Evolutionary conservation across 2,888 invertebrate species (phyloP).

Genomic region (Epirrhoe alternata): DNA sequence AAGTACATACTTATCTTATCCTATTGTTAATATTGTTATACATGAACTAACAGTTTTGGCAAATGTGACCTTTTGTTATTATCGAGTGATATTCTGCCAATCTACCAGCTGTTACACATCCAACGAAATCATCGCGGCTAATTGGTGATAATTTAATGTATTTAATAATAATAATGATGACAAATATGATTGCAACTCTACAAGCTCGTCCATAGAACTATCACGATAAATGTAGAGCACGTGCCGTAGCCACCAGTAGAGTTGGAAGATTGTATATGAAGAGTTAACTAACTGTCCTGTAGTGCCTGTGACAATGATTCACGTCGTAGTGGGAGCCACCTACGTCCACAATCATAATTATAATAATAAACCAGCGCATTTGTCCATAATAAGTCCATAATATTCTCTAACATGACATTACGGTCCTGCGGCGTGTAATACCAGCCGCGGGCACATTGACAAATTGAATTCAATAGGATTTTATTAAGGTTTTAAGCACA

Average conservation of each 20-base stretch:
- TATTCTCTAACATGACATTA: constrained; percentile 41
- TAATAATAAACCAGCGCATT: constrained; percentile 54
- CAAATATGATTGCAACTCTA: too few species aligned
- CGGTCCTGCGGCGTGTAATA: constrained; percentile 41
- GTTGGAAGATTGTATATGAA: neutral
- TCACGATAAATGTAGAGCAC: too few species aligned
- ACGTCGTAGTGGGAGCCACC: constrained; percentile 30
- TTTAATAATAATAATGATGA: too few species aligned
- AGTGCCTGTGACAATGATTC: constrained; percentile 26
- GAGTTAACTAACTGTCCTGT: neutral
- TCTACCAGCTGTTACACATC: too few species aligned
- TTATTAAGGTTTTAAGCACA: constrained; percentile 8
- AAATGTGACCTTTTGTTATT: too few species aligned
- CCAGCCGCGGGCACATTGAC: constrained; percentile 45
- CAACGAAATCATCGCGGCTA: too few species aligned
- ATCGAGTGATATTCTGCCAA: too few species aligned
- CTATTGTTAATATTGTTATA: too few species aligned
- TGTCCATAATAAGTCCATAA: constrained; percentile 43
- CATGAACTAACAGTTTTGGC: too few species aligned
- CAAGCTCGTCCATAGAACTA: too few species aligned
- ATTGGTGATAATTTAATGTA: too few species aligned
- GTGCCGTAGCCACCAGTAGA: neutral
- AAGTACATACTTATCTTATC: too few species aligned
- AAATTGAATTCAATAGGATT: constrained; percentile 43
- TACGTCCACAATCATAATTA: constrained; percentile 48